Conservation (phyloP, 1,140 invertebrate genomes). For the Leptinotarsa undecemlineata region DNA sequence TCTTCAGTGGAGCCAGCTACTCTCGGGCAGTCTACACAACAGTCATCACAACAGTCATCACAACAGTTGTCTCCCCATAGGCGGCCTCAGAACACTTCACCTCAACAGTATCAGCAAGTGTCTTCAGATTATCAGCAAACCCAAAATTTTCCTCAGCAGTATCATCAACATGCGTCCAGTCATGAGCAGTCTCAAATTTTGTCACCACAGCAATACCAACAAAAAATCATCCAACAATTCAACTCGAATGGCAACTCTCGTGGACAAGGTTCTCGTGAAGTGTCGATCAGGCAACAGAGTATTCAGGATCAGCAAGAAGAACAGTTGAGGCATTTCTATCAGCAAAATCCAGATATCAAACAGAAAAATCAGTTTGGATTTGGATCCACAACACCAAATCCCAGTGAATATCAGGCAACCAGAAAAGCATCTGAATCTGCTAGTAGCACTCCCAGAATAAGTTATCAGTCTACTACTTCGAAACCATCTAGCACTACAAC, state of each 20-base stretch:
- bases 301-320: conserved; percentile 15
- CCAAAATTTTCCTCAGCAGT: neutral
- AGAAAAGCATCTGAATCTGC: conserved; percentile 12
- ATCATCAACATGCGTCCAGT: neutral
- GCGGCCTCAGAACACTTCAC: conserved; percentile 33
- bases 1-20: conserved; percentile 55
- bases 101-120: conserved; percentile 25
- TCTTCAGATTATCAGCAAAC: conserved; percentile 25
- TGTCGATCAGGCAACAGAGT: neutral
- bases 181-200: conserved; percentile 26
- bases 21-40: conserved; percentile 17
- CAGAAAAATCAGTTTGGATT: neutral
- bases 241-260: conserved; percentile 35
- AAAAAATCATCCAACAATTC: conserved; percentile 35
- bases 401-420: neutral
- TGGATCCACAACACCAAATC: neutral
- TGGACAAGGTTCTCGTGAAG: conserved; percentile 5
- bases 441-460: conserved; percentile 43
- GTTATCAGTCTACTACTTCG: conserved; percentile 36
- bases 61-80: conserved; percentile 30
- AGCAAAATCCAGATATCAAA: conserved; percentile 12
- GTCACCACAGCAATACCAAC: conserved; percentile 31
- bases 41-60: conserved; percentile 18
- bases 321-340: conserved; percentile 18
- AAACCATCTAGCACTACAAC: conserved; percentile 53